These are phyloP conservation scores for Phaethornis superciliosus DNA, from an alignment of 2,113 vertebrate species.

Conservation along the genomic window DNA sequence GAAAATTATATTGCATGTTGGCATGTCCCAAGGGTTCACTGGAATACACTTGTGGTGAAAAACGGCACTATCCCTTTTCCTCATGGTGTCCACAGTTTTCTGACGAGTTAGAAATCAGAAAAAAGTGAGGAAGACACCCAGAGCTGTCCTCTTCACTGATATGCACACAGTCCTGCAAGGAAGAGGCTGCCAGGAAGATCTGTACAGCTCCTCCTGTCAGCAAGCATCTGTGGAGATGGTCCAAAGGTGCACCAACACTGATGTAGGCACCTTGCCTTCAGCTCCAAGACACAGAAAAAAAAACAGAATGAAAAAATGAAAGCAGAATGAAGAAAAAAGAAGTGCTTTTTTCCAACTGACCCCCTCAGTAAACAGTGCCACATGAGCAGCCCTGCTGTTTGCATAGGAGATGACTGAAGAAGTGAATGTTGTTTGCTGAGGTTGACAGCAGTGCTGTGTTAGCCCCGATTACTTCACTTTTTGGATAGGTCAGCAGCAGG, in stretches of 20 bases:
- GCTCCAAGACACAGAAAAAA: background rate
- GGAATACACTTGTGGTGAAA: background rate
- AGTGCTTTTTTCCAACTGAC: background rate
- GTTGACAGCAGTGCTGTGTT: background rate
- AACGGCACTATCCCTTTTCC: background rate
- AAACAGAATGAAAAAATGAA: background rate
- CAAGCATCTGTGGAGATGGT: background rate
- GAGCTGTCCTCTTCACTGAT: background rate
- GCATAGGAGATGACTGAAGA: background rate
- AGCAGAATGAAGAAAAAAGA: background rate
- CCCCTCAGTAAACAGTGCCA: no score
- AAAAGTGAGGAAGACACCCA: background rate
- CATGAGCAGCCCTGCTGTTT: background rate
- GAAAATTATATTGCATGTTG: background rate
- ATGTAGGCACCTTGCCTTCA: background rate
- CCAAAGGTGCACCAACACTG: background rate
- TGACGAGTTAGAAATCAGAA: background rate
- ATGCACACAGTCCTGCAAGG: background rate
- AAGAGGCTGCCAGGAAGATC: background rate
- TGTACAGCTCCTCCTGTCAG: background rate
- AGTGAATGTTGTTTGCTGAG: accelerated
- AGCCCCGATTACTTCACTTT: background rate
- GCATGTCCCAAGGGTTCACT: background rate
- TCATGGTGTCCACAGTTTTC: background rate
- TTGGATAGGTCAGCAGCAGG: background rate